phyloP scores from a whole-genome alignment of 2,113 vertebrate genomes.

The Pandion haliaetus region DNA sequence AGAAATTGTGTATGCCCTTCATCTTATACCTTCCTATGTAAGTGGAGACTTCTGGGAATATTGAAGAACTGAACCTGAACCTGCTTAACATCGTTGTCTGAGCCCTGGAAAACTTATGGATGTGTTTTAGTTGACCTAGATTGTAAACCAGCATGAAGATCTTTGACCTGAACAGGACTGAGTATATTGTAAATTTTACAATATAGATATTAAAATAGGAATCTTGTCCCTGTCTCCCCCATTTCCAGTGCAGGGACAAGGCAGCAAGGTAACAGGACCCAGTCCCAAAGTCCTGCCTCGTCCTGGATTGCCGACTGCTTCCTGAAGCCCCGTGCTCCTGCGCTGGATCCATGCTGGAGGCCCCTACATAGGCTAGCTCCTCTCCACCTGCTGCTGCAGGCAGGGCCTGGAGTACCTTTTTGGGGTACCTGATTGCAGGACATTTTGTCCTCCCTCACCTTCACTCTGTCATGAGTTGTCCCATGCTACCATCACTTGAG shows the following conservation, averaged over 20 bases:
- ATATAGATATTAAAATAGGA: no score
- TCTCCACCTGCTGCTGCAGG: fast-evolving
- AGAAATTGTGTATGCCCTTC: not conserved
- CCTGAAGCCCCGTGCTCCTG: not conserved
- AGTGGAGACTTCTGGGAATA: not conserved
- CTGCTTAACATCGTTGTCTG: not conserved
- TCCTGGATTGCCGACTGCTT: fast-evolving
- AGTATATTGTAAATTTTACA: not conserved
- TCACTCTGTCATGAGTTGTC: not conserved
- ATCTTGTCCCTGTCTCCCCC: fast-evolving
- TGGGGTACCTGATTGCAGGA: not conserved
- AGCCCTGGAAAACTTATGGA: not conserved
- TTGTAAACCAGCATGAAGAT: not conserved
- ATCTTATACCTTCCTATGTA: not conserved
- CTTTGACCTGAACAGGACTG: not conserved
- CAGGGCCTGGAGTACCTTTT: not conserved
- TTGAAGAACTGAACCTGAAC: not conserved
- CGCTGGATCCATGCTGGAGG: fast-evolving
- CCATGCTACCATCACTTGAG: fast-evolving
- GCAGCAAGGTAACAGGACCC: not conserved
- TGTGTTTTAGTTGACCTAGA: not conserved
- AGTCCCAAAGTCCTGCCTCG: fast-evolving
- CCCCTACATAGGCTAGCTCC: not conserved
- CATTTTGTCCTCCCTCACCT: not conserved
- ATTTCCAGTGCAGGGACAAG: not conserved